Conservation (phyloP, 2,797 vertebrate species). For the Holocentrus rufus region DNA sequence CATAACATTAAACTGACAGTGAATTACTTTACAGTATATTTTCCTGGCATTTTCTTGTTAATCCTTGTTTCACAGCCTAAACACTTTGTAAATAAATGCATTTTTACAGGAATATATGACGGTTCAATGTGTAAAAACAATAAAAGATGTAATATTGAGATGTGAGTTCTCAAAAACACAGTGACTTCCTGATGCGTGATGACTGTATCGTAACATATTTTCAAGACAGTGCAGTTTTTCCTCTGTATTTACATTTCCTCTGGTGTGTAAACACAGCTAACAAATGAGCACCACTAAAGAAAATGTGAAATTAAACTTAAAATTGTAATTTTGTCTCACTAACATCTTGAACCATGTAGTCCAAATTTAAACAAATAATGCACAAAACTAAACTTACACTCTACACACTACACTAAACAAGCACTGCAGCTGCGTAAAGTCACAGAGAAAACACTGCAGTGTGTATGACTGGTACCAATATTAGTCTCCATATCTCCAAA, state of each 20-base stretch:
- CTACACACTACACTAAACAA: no score
- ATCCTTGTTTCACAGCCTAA: slow-evolving; percentile 1
- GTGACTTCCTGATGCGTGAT: background rate
- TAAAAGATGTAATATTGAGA: background rate
- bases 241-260: no score
- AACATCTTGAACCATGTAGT: no score
- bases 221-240: background rate
- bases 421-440: no score
- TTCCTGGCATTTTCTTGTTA: background rate
- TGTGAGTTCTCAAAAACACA: background rate
- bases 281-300: no score
- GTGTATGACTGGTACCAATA: background rate
- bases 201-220: background rate
- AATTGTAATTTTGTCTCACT: no score
- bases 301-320: no score
- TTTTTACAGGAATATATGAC: background rate
- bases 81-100: slow-evolving; percentile 3
- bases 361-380: no score
- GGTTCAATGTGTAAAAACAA: slow-evolving; percentile 2
- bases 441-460: no score
- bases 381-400: no score
- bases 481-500: background rate
- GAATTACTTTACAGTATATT: background rate
- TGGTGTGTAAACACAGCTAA: no score
- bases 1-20: background rate